Conservation (phyloP, 1,140 invertebrate genomes). For the Leptopilina clavipes region DNA sequence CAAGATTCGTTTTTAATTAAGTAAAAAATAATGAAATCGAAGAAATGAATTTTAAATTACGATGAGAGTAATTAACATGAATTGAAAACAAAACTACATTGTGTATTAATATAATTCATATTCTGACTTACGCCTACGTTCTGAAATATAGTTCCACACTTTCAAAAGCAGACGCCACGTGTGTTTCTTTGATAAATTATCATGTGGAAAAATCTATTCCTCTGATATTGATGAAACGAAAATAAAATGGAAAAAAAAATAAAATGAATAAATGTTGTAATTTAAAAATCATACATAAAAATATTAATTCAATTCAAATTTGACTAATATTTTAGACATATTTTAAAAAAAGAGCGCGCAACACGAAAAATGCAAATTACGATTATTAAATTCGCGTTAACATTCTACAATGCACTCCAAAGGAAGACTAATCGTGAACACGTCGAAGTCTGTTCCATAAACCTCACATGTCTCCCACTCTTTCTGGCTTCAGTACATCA, state of each 20-base stretch:
- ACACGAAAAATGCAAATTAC: background rate
- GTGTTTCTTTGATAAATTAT: background rate
- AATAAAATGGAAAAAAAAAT: background rate
- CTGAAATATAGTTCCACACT: background rate
- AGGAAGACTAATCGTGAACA: background rate
- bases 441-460: constrained; percentile 34
- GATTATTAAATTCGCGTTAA: background rate
- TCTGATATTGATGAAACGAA: background rate
- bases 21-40: too few relatives aligned
- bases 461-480: constrained; percentile 40
- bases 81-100: background rate
- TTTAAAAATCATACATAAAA: background rate
- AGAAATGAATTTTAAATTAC: background rate
- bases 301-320: too few relatives aligned
- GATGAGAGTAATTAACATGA: background rate
- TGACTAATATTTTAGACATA: background rate
- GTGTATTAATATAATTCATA: background rate
- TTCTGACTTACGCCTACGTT: constrained; percentile 5
- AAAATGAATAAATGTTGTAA: background rate
- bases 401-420: background rate
- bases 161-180: constrained; percentile 8
- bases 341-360: background rate
- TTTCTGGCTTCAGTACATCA: background rate
- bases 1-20: too few relatives aligned
- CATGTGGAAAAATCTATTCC: background rate